Percentiles rank a stretch among this genome's conserved stretches.
These are phyloP conservation scores for Drosophila jambulina DNA, from an alignment of 1,140 invertebrate genomes.

Conservation along the genomic window DNA sequence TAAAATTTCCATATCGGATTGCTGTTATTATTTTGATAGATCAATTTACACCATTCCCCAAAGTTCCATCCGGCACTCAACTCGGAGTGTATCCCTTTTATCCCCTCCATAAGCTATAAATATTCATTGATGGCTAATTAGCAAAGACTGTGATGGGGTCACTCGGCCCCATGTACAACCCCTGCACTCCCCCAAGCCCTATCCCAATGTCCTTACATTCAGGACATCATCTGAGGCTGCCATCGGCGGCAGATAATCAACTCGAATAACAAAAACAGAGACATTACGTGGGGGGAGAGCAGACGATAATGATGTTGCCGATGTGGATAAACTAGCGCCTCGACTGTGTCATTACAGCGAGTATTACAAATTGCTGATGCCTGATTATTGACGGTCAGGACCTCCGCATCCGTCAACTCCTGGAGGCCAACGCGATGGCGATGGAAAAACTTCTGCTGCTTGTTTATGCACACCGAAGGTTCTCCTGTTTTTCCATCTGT, in stretches of 20 bases:
- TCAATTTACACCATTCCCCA: neutral
- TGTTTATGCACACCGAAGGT: conserved; percentile 49
- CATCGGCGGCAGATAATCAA: conserved; percentile 62
- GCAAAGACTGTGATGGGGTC: conserved; percentile 27
- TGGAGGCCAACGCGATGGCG: conserved; percentile 30
- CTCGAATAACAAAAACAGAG: conserved; percentile 53
- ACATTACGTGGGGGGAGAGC: neutral
- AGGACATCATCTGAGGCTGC: conserved; percentile 22
- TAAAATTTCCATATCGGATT: neutral
- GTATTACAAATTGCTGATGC: conserved; percentile 67
- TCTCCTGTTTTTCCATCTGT: conserved; percentile 5
- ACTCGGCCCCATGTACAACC: conserved; percentile 8
- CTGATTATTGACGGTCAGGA: conserved; percentile 46
- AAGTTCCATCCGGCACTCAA: neutral
- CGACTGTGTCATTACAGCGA: conserved; percentile 49
- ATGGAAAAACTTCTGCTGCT: conserved; percentile 18
- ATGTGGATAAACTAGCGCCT: conserved; percentile 37
- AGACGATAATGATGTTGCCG: conserved; percentile 61
- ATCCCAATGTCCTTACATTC: conserved; percentile 26
- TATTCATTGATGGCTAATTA: conserved; percentile 75
- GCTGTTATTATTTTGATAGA: neutral
- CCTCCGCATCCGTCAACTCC: conserved; percentile 38
- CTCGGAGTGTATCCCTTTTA: conserved; percentile 11
- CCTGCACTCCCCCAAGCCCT: neutral
- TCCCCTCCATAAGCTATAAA: conserved; percentile 50